Percentiles rank a stretch among this genome's conserved stretches.
phyloP scores from a whole-genome alignment of 2,113 vertebrate genomes.

The crab-eating macaque (Macaca fascicularis) region T2T-MFA8v1.1 NC_088376.1:197032501-197033000 shows the following conservation, averaged over 20 bases:
- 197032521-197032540: slow-evolving; percentile 24
- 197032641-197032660: not conserved
- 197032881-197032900: slow-evolving; percentile 79
- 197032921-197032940: slow-evolving; percentile 71
- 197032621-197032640: slow-evolving; percentile 26
- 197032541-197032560: slow-evolving; percentile 11
- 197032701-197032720: slow-evolving; percentile 36
- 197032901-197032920: slow-evolving; percentile 78
- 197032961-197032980: slow-evolving; percentile 83
- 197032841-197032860: slow-evolving; percentile 74
- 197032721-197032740: slow-evolving; percentile 36
- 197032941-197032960: slow-evolving; percentile 84
- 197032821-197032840: slow-evolving; percentile 82
- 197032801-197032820: slow-evolving; percentile 79
- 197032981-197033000: slow-evolving; percentile 84
- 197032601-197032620: slow-evolving; percentile 41
- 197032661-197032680: not conserved
- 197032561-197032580: not conserved
- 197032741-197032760: slow-evolving; percentile 50
- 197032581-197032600: not conserved
- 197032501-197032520: not conserved
- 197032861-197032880: slow-evolving; percentile 80
- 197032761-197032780: slow-evolving; percentile 80
- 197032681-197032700: slow-evolving; percentile 34
- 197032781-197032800: slow-evolving; percentile 80